Evolutionary conservation across 2,888 invertebrate genomes (phyloP).

Genomic region (Dryomyza anilis): DNA sequence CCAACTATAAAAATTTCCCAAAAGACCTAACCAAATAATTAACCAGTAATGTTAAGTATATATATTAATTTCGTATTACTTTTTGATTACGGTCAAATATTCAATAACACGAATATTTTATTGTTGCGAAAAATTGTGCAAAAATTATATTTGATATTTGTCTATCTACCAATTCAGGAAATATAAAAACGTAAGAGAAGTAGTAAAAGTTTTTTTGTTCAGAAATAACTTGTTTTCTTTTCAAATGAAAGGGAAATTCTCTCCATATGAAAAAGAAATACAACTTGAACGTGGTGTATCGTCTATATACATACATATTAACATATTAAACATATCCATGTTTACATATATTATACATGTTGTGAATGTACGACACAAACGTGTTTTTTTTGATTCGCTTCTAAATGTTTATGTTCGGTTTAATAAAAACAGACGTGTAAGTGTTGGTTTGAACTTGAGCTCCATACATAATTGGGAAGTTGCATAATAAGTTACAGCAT

Average conservation of each 20-base stretch:
- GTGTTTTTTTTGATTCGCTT: conserved; percentile 25
- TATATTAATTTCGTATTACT: too few species aligned
- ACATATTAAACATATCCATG: neutral
- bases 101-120: too few species aligned
- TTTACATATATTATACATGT: too few species aligned
- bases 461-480: conserved; percentile 47
- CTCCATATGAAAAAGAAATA: conserved; percentile 40
- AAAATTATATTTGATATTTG: neutral
- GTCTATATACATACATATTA: conserved; percentile 12
- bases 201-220: conserved; percentile 4
- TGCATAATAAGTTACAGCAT: conserved; percentile 59
- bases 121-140: conserved; percentile 19
- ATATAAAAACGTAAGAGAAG: conserved; percentile 30
- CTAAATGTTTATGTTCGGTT: conserved; percentile 45
- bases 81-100: too few species aligned
- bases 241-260: conserved; percentile 58
- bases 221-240: conserved; percentile 54
- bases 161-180: conserved; percentile 9
- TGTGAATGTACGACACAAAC: conserved; percentile 3
- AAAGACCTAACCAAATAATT: too few species aligned
- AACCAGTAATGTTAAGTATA: too few species aligned
- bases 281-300: conserved; percentile 17
- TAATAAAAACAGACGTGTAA: conserved; percentile 39
- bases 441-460: conserved; percentile 45
- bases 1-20: too few species aligned